Conservation (phyloP, 2,113 vertebrate species). For the Eurypyga helias region DNA sequence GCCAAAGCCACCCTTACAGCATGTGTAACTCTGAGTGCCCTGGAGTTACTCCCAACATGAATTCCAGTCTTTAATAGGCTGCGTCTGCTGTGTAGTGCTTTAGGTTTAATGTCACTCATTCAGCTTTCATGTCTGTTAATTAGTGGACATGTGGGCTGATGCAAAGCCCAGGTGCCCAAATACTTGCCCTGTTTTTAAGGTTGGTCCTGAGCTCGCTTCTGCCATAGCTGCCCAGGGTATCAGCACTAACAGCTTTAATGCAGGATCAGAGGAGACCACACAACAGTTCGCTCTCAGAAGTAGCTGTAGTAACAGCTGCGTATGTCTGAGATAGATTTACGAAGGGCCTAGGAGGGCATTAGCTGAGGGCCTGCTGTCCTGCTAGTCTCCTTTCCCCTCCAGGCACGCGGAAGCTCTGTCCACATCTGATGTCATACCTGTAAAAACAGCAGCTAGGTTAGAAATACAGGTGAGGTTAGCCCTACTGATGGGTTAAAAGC, state of each 20-base stretch:
- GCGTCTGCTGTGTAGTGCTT: neutral
- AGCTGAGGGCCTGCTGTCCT: neutral
- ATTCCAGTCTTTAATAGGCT: neutral
- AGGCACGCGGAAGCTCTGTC: neutral
- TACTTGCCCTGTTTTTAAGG: neutral
- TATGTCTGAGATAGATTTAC: neutral
- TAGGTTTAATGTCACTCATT: accelerated
- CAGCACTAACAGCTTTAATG: neutral
- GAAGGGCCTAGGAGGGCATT: neutral
- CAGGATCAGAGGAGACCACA: neutral
- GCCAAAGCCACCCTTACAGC: neutral
- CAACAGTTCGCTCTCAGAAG: neutral
- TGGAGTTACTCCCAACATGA: neutral
- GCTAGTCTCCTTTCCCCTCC: neutral
- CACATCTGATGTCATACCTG: neutral
- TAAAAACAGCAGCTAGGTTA: neutral
- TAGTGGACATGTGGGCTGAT: neutral
- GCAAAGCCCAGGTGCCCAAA: neutral
- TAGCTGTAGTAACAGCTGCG: neutral
- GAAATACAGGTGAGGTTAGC: neutral
- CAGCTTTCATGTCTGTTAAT: neutral
- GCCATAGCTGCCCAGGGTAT: neutral
- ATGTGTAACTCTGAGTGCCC: neutral
- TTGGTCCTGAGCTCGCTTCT: neutral
- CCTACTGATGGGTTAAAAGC: neutral